Base-by-base conservation (phyloP, 2,797 vertebrate genomes). In the Lepilemur septentrionalis region DNA sequence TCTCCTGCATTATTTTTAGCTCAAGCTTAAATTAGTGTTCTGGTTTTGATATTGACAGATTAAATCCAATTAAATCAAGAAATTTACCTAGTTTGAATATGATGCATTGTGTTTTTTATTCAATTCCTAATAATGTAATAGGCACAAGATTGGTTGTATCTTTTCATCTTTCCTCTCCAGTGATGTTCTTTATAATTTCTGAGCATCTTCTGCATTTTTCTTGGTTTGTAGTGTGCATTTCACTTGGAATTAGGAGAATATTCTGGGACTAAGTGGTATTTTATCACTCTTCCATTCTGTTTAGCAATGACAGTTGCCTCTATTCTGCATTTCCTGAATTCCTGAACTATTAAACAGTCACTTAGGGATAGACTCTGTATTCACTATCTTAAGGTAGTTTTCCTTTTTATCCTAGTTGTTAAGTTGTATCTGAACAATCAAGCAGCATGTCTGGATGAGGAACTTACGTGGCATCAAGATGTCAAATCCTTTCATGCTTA, bases 41-140 rank as follows among this genome's bases (percentile, higher is more conserved):
- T 95, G n/a, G 10, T 95, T 97, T 95, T 85, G 43, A 88, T 87
- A 91, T 25, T 91, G 91, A 92, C 83, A 72, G 94, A 46, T 95
- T 93, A 89, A 89, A 89, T 91, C 18, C 41, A 94, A 96, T 96
- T 91, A 89, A 96, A 70, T 81, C 91, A 95, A 97, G 50, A 38
- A 63, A 87, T 76, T 80, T 94, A 67, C 84, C 63, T 94, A 55
- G 30, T 85, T 96, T 85, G 61, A 94, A 90, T 92, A 82, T 55
- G 25, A 85, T 91, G 3, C 7, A 92, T 95, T 84, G 94, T 84
- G 41, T 86, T 94, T 41, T 94, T 87, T 72, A 94, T 80, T 92
- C 70, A 92, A 94, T 4, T 32, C 4, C 30, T 57, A 55, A 75
- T 35, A 52, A 81, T 84, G 5, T 57, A 80, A 72, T 38, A 86